Percentiles rank a stretch among this genome's conserved stretches.
These are phyloP conservation scores for Parazoanthus atlanticus DNA, from an alignment of 92 coral and sea anemone genomes.

Conservation along the genomic window DNA sequence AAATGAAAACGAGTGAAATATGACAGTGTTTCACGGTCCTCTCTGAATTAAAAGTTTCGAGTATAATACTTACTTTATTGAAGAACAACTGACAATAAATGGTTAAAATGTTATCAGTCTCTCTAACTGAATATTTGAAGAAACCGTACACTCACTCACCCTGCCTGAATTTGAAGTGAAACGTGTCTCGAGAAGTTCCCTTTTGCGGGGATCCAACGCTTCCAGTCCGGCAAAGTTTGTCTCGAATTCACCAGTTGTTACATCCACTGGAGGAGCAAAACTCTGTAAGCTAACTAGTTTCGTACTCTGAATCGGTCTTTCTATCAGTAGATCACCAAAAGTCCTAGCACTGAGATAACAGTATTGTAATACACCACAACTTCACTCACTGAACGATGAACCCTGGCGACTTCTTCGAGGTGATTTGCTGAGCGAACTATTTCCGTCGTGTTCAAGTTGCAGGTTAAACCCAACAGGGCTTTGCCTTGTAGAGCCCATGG, in stretches of 20 bases:
- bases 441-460: slow-evolving; percentile 65
- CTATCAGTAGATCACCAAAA: background rate
- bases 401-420: slow-evolving; percentile 57
- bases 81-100: background rate
- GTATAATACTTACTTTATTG: no score
- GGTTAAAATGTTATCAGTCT: background rate
- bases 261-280: slow-evolving; percentile 51
- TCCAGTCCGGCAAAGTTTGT: slow-evolving; percentile 88
- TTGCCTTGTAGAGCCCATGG: slow-evolving; percentile 62
- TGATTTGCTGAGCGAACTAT: slow-evolving; percentile 65
- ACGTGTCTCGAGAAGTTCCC: slow-evolving; percentile 91
- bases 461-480: slow-evolving; percentile 67
- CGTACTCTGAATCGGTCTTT: background rate
- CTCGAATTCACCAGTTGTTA: slow-evolving; percentile 45
- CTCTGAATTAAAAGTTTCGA: no score
- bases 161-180: slow-evolving; percentile 56
- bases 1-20: no score
- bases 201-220: slow-evolving; percentile 90
- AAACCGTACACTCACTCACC: slow-evolving; percentile 5
- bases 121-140: no score
- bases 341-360: background rate
- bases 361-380: background rate
- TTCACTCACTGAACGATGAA: slow-evolving; percentile 46
- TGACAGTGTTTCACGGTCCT: background rate
- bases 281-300: background rate